A percentile compares a stretch with the other conserved stretches of the same genome.
Evolutionary conservation across 2,888 invertebrate species (phyloP).

Genomic region (Notocelia uddmanniana): DNA sequence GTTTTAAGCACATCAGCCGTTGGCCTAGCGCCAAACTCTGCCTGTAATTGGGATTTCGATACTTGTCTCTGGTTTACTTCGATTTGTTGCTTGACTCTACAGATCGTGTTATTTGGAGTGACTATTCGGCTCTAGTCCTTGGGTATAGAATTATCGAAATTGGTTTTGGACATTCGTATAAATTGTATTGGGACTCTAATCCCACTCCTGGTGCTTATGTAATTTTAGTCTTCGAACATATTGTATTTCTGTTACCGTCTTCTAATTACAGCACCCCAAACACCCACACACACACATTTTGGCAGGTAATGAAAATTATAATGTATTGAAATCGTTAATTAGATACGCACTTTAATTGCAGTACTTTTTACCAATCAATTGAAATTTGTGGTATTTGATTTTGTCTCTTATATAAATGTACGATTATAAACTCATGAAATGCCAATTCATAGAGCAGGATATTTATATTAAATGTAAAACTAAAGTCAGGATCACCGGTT

Average conservation of each 20-base stretch:
- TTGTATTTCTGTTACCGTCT: neutral
- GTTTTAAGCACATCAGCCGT: slow-evolving; percentile 42
- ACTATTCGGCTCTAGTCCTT: slow-evolving; percentile 7
- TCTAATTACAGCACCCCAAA: no score
- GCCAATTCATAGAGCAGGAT: no score
- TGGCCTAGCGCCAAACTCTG: slow-evolving; percentile 43
- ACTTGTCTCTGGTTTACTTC: slow-evolving; percentile 45
- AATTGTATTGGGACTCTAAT: slow-evolving; percentile 17
- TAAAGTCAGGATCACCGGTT: no score
- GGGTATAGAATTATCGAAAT: slow-evolving; percentile 25
- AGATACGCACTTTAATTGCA: neutral
- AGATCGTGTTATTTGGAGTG: slow-evolving; percentile 40
- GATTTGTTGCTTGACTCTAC: slow-evolving; percentile 38
- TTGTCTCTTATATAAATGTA: no score
- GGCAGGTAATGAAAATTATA: neutral
- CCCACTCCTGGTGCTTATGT: neutral
- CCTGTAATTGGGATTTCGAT: slow-evolving; percentile 47
- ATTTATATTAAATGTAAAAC: no score
- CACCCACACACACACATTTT: neutral
- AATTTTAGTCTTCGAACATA: neutral
- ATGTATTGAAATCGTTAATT: neutral
- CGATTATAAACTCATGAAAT: no score
- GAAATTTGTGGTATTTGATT: no score
- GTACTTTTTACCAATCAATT: no score
- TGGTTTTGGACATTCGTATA: slow-evolving; percentile 6